A percentile compares a stretch with the other conserved stretches of the same genome.
These are phyloP conservation scores for Heliconius melpomene DNA, from an alignment of 1,140 invertebrate species.

Conservation along the genomic window DNA sequence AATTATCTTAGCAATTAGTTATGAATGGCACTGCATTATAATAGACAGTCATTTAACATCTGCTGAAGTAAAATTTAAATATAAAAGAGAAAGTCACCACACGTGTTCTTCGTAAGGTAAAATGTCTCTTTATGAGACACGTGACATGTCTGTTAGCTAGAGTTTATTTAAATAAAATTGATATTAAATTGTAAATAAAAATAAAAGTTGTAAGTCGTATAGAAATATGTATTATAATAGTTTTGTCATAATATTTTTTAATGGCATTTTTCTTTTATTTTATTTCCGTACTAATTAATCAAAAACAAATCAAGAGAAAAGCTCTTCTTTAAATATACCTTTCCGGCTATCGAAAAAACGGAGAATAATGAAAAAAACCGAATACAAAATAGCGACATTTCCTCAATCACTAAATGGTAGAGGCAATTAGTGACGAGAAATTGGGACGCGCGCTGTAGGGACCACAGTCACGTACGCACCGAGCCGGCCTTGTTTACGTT, in stretches of 20 bases:
- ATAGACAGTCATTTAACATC: neutral
- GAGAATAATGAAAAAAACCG: neutral
- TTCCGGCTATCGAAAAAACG: neutral
- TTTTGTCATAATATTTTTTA: too few relatives aligned
- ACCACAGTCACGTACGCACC: neutral
- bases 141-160: too few relatives aligned
- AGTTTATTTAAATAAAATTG: too few relatives aligned
- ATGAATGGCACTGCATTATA: neutral
- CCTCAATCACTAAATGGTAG: slow-evolving; percentile 9
- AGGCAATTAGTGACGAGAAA: neutral
- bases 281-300: neutral
- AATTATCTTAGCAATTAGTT: neutral
- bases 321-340: neutral
- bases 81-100: neutral
- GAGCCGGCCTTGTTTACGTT: neutral
- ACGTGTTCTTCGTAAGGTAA: neutral
- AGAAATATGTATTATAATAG: too few relatives aligned
- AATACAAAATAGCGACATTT: neutral
- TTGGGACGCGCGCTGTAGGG: neutral
- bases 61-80: neutral
- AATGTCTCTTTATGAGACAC: neutral
- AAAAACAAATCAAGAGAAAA: neutral
- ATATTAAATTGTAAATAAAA: too few relatives aligned
- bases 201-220: too few relatives aligned
- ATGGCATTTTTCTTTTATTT: too few relatives aligned